These are phyloP conservation scores for Tachypleus tridentatus DNA, from an alignment of 1,140 invertebrate genomes.

Conservation along the genomic window DNA sequence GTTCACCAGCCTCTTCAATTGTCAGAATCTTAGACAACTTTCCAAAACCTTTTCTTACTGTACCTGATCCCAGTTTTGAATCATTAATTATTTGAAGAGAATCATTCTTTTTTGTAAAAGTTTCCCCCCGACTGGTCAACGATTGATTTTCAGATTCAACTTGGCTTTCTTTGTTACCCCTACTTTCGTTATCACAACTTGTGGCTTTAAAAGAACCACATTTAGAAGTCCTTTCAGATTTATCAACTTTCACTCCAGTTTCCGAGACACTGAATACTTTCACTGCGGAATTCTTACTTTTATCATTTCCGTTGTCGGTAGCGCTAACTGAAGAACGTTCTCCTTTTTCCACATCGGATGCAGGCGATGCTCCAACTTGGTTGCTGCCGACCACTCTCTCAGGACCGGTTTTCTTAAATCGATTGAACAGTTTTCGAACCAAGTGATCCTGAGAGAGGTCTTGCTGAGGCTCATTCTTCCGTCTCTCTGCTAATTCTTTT, in stretches of 20 bases:
- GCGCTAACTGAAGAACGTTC: conserved; percentile 4
- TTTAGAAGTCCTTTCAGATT: neutral
- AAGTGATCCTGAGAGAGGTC: conserved; percentile 84
- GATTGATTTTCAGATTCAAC: neutral
- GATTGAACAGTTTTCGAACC: conserved; percentile 92
- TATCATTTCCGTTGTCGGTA: conserved; percentile 3
- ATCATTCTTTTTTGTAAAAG: too few species aligned
- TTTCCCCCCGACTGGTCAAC: too few species aligned
- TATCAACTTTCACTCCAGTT: neutral
- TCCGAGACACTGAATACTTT: neutral
- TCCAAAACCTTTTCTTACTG: too few species aligned
- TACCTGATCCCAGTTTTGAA: too few species aligned
- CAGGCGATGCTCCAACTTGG: conserved; percentile 16
- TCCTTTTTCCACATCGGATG: conserved; percentile 17
- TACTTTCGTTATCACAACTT: conserved; percentile 3
- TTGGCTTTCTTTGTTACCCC: neutral
- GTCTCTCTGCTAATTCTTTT: conserved; percentile 88
- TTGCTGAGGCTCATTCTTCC: conserved; percentile 85
- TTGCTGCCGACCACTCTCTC: conserved; percentile 9
- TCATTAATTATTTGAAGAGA: too few species aligned
- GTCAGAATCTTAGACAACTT: too few species aligned
- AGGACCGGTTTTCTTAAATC: conserved; percentile 50
- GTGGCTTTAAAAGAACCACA: conserved; percentile 10
- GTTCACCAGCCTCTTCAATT: too few species aligned
- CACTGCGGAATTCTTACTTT: neutral